A percentile compares a stretch with the other conserved stretches of the same genome.
Evolutionary conservation across 1,140 invertebrate species (phyloP).

Genomic region (Nasonia giraulti): DNA sequence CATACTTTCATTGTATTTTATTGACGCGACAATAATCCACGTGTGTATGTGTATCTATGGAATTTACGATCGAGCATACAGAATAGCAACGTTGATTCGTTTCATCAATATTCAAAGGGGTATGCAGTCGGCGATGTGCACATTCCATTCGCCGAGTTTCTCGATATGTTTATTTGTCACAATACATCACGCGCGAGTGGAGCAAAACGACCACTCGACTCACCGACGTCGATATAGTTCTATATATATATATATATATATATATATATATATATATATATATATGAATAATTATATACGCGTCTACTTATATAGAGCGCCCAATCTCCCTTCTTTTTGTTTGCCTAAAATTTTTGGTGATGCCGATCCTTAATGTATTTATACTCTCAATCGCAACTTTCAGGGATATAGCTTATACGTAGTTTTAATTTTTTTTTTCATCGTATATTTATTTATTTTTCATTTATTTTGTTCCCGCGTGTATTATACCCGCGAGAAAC

Average conservation of each 20-base stretch:
- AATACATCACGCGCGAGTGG: conserved; percentile 59
- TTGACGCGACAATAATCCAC: not conserved
- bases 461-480: too few relatives aligned
- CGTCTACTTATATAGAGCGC: not conserved
- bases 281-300: conserved; percentile 30
- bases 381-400: conserved; percentile 34
- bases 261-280: too few relatives aligned
- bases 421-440: not conserved
- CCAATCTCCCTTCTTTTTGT: not conserved
- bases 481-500: not conserved
- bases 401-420: conserved; percentile 18
- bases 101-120: not conserved
- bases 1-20: conserved; percentile 34
- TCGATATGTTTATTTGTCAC: conserved; percentile 64
- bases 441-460: not conserved
- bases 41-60: not conserved
- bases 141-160: conserved; percentile 50
- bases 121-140: not conserved
- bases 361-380: not conserved
- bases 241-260: conserved; percentile 12
- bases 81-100: not conserved
- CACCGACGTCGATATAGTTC: conserved; percentile 14
- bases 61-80: not conserved
- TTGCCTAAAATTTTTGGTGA: conserved; percentile 30
- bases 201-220: conserved; percentile 42